Base-by-base conservation (phyloP, 35 echinoderm and acorn worm species). In the Ophiothrix spiculata region DNA sequence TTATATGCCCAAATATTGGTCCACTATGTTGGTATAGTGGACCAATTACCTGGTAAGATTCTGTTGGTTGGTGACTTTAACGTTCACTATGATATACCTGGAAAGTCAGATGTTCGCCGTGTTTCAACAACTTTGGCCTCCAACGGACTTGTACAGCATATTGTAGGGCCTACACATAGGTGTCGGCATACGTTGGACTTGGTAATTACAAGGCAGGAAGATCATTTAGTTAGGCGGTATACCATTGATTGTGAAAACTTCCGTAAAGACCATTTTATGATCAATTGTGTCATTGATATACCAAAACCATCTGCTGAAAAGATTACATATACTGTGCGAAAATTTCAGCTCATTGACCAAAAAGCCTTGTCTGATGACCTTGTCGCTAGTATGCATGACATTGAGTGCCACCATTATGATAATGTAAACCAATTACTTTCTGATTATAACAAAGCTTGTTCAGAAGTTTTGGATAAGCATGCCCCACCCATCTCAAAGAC, bases 41-140 rank as follows among this genome's bases (percentile, higher is more conserved):
- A 69, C 60, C 60, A 25, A n/a, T 32, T 76, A 29, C 77, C 77
- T 82, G 56, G 79, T 31, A 54, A 88, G 35, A 36, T 88, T 1
- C 23, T 81, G 28, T 32, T 88, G 1, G 36, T 88, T n/a, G 87
- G 87, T 29, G 79, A 88, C 79, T 88, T 88, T 56, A 88, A 88
- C 34, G 38, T 79, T 79, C 83, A 85, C 31, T 32, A 35, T 35
- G n/a, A 85, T 37, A 23, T 38, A n/a, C 11, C 56, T 1, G 13
- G 28, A 31, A 85, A 69, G 46, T 64, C 38, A 3, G 81, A 84
- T 75, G 35, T 38, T 75, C 13, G 25, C 6, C 34, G 39, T 10
- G 74, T 85, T 39, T 39, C 29, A 12, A 36, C 60, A 23, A 38
- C 38, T 37, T 12, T 75, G 32, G 31, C 25, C 0, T 38, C 60